These are phyloP conservation scores for Pammene aurita DNA, from an alignment of 2,888 invertebrate species.

Conservation along the genomic window DNA sequence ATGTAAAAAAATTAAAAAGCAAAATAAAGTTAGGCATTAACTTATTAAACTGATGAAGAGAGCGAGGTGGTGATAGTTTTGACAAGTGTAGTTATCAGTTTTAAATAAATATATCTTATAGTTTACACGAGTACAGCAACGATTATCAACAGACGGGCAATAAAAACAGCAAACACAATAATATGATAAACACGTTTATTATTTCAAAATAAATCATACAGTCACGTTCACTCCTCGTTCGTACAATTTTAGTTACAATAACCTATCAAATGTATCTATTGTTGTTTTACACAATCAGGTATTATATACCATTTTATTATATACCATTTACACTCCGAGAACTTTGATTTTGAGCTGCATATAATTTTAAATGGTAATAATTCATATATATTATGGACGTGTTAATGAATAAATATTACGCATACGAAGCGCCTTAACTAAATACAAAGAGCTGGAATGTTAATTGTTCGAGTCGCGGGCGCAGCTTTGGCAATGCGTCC, in stretches of 20 bases:
- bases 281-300: conserved; percentile 38
- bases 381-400: conserved; percentile 38
- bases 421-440: conserved; percentile 46
- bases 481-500: conserved; percentile 71
- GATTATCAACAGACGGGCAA: conserved; percentile 50
- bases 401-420: conserved; percentile 44
- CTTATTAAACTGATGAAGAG: too few relatives aligned
- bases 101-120: background rate
- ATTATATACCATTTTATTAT: conserved; percentile 29
- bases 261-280: conserved; percentile 32
- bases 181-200: conserved; percentile 78
- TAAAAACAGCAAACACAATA: conserved; percentile 67
- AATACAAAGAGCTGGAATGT: conserved; percentile 69
- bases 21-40: too few relatives aligned
- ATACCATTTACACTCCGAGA: conserved; percentile 23
- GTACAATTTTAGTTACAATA: conserved; percentile 64
- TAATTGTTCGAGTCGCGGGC: conserved; percentile 59
- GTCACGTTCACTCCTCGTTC: conserved; percentile 65
- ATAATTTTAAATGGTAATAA: conserved; percentile 29
- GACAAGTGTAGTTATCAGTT: background rate
- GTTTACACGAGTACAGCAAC: background rate
- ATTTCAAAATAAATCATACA: conserved; percentile 59
- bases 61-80: background rate
- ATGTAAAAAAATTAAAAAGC: too few relatives aligned
- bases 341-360: conserved; percentile 33